Evolutionary conservation across 2,797 vertebrate species (phyloP), one percentile per base, ranked within the genome.

Genomic region (Melanotaenia maccullochi): DNA sequence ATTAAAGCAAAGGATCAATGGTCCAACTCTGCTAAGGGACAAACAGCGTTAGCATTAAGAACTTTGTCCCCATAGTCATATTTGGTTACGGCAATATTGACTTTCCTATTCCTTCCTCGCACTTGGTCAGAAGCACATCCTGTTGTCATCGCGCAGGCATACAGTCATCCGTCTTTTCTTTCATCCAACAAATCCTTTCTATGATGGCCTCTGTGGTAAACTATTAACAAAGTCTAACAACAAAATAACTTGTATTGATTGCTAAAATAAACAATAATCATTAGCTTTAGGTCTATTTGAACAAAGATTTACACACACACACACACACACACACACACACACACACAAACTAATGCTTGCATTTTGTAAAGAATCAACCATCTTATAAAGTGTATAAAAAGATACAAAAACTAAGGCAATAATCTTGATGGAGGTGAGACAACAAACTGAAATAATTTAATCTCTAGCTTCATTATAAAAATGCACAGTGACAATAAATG

Each of bases 31-130:
- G 75, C 69, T 83, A 83, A 82, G 87, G 76, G 71, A 86, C 22
- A 71, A 82, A 67, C 67, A 73, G 72, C 79, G 79, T 84, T 62
- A 75, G 60, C 65, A 44, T 84, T 85, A 84, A 83, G 79, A 86
- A 28, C 79, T 87, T 81, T 72, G 65, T 86, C 73, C 75, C 84
- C 71, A 84, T 87, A 89, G 87, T 91, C 87, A 87, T 85, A 91
- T 93, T 88, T 73, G 83, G 78, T 90, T 88, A 83, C 85, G 74
- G 79, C 73, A 84, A 73, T 90, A 87, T 88, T 89, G 87, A 89
- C 89, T 89, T 89, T 86, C 89, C 89, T 87, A 68, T 83, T 83
- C 79, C 67, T 75, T 74, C 42, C 70, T 84, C 85, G 76, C 80
- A 82, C 74, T 87, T 82, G 61, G 79, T 89, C 77, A 75, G 84